Evolutionary conservation across 2,888 invertebrate genomes (phyloP).

Genomic region (Caenorhabditis sulstoni): DNA sequence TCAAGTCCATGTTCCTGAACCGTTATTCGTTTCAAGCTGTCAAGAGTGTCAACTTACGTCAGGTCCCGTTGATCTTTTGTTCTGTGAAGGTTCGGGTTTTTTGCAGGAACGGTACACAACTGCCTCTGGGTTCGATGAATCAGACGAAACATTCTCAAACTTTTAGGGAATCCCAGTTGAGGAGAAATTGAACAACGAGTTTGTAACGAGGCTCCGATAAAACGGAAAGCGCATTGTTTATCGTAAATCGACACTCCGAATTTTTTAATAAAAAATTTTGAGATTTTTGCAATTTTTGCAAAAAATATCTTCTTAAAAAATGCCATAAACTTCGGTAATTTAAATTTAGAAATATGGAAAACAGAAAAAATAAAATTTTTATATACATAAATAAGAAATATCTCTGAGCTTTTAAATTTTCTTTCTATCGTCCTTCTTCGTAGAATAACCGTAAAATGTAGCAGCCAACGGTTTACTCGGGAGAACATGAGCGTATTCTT

Average conservation of each 20-base stretch:
- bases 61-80: constrained; percentile 64
- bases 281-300: no score
- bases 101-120: constrained; percentile 41
- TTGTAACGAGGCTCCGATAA: constrained; percentile 27
- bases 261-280: neutral
- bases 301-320: no score
- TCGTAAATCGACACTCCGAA: constrained; percentile 30
- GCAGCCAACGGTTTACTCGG: constrained; percentile 41
- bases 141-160: constrained; percentile 24
- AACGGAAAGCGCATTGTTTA: constrained; percentile 20
- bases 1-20: constrained; percentile 70
- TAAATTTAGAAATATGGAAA: no score
- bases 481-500: constrained; percentile 37
- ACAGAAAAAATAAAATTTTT: constrained; percentile 25
- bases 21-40: neutral
- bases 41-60: constrained; percentile 54
- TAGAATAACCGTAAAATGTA: constrained; percentile 60
- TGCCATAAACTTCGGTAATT: no score
- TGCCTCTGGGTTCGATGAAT: constrained; percentile 10
- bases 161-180: neutral
- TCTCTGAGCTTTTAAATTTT: constrained; percentile 7
- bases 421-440: constrained; percentile 46
- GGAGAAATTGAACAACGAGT: neutral
- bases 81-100: constrained; percentile 65
- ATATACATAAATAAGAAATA: neutral